Conservation (phyloP, 2,888 invertebrate genomes). For the Anarsia innoxiella region DNA sequence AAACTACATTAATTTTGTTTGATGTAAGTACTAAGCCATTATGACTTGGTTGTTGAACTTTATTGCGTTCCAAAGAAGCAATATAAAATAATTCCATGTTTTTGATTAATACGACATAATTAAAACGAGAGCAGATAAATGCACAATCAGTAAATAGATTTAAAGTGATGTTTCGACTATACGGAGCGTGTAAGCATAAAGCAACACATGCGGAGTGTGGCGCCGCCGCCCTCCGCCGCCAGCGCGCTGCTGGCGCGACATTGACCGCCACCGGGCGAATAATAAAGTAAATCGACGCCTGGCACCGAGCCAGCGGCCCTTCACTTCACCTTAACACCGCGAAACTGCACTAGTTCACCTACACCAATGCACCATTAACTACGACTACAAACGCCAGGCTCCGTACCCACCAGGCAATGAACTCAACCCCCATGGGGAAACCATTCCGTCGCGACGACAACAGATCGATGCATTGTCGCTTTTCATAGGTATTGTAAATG, state of each 20-base stretch:
- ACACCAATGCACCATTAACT: constrained; percentile 9
- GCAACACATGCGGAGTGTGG: constrained; percentile 53
- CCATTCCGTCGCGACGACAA: constrained; percentile 16
- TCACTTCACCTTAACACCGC: constrained; percentile 45
- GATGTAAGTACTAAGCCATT: no score
- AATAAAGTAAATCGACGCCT: constrained; percentile 68
- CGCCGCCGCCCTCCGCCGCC: constrained; percentile 34
- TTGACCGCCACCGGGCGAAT: constrained; percentile 69
- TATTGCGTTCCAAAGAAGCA: no score
- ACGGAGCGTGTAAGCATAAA: constrained; percentile 39
- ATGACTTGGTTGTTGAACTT: no score
- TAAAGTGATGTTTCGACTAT: constrained; percentile 28
- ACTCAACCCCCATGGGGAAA: constrained; percentile 15
- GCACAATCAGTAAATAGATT: constrained; percentile 9
- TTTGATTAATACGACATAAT: not conserved
- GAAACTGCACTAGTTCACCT: constrained; percentile 2
- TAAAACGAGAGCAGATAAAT: not conserved
- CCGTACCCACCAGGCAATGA: constrained; percentile 26
- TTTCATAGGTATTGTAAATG: constrained; percentile 38
- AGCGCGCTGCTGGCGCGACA: constrained; percentile 59
- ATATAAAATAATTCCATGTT: no score
- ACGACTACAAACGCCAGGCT: no score
- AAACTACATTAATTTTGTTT: no score
- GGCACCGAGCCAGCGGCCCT: constrained; percentile 65
- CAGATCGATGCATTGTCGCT: constrained; percentile 40